Base-by-base conservation (phyloP, 2,888 invertebrate species). In the Melanostoma mellinum region DNA sequence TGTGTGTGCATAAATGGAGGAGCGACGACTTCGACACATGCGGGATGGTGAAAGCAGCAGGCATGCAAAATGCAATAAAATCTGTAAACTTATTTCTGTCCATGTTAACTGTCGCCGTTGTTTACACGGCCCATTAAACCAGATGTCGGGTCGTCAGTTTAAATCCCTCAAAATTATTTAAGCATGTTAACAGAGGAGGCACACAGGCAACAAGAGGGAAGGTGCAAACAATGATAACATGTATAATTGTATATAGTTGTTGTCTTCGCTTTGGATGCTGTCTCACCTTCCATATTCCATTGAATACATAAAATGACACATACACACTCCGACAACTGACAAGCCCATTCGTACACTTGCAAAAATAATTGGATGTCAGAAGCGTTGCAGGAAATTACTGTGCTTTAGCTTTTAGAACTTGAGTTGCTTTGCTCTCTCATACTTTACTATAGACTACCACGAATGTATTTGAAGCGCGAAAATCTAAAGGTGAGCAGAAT, bases 61-160 rank as follows among this genome's bases (percentile, higher is more conserved):
- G 50, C 72, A 52, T 63, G 36, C 33, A 63, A 58, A 82, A 63
- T 78, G 71, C 60, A 71, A 71, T 84, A 75, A 84, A 71, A 84
- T 71, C 35, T 32, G 69, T 60, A 65, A 68, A 79, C 75, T 79
- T 84, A 84, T 79, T 69, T 61, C 44, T 61, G 71, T 58, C 74
- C 67, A 79, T 75, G 84, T 84, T 75, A 67, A 75, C 75, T 79
- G 84, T 84, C 84, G 67, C 65, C 50, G 67, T 75, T 84, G 79
- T 75, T 78, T 84, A 79, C 71, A 78, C 79, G 67, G 75, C 60
- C 75, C 84, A 84, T 79, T 84, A 84, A 84, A 73, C 79, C 84
- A 72, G 74, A 74, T 84, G 74, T 77, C 63, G 73, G 58, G 58
- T 82, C 68, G 77, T 82, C 77, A 82, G 77, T 60, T 84, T 84